Percentiles rank a stretch among this genome's conserved stretches.
Conservation (phyloP, 2,113 vertebrate species). For the Megaceryle maxima region DNA sequence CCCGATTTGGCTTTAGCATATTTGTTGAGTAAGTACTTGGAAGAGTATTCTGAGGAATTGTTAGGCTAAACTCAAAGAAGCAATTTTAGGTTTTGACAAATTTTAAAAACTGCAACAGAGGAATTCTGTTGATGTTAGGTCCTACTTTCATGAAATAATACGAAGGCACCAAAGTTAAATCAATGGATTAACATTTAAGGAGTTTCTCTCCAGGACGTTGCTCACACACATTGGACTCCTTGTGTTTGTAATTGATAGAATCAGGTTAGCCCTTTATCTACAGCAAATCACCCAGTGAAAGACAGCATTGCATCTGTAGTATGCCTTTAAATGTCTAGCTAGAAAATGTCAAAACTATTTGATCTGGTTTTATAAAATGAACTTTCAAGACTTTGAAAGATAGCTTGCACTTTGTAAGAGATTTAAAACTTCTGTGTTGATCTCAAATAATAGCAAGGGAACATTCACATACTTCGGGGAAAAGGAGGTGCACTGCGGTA, state of each 20-base stretch:
- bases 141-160: constrained; percentile 48
- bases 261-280: constrained; percentile 64
- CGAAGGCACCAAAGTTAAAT: constrained; percentile 34
- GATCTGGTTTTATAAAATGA: constrained; percentile 74
- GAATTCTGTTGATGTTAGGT: constrained; percentile 33
- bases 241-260: constrained; percentile 38
- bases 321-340: constrained; percentile 63
- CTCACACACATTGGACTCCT: constrained; percentile 50
- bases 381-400: constrained; percentile 70
- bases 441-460: constrained; percentile 37
- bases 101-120: neutral
- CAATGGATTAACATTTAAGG: constrained; percentile 63
- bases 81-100: constrained; percentile 32
- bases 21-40: neutral
- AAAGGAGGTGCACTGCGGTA: neutral
- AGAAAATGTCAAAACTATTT: constrained; percentile 78
- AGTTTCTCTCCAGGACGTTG: constrained; percentile 52
- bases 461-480: neutral
- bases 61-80: constrained; percentile 48
- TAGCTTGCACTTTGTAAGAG: constrained; percentile 71
- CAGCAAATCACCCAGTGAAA: constrained; percentile 37
- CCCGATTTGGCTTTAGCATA: neutral
- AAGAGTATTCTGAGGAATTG: constrained; percentile 27
- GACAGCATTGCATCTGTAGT: neutral
- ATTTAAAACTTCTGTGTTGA: constrained; percentile 71